Base-by-base conservation (phyloP, 2,888 invertebrate genomes). In the Sphaeridia pumilis region DNA sequence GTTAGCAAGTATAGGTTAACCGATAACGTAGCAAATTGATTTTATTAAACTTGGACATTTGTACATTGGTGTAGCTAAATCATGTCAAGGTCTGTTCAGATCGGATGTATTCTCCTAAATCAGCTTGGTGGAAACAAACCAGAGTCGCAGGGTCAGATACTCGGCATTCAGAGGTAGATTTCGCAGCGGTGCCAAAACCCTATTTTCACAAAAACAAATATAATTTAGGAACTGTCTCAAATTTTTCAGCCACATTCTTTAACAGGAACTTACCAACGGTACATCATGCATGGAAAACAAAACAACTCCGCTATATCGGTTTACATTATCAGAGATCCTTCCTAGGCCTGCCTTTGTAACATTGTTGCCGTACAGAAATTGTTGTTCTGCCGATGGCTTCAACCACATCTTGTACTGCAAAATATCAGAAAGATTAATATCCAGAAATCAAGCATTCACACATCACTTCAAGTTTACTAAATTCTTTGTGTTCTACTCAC, bases 331-430 rank as follows among this genome's bases (percentile, higher is more conserved):
- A 43, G 95, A 94, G 67, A 99, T 94, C 60, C 97, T 77, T 12
- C 90, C 93, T 4, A 99, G 75, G 31, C 98, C 97, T 56, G 92
- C 84, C 72, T 98, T 98, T 44, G 87, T 78, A 46, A 98, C 79
- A 72, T 98, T 87, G 71, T 97, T 87, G 27, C 98, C 98, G 73
- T 98, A 99, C 42, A 99, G 74, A 73, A 88, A 99, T 71, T 95
- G 94, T 70, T 97, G 97, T 69, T 98, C 98, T 1, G 92, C 84
- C 1, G 86, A 84, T 1, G 92, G 79, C 70, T 98, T 98, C 52
- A 98, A 73, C 98, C 98, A 98, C 57, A 99, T 80, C 73, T 97
- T 97, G 70, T 82, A 84, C 84, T 85, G 68, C n/a, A 54, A 75
- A 71, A 36, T 20, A 38, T 20, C 31, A 46, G 36, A 45, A 31